A percentile compares a stretch with the other conserved stretches of the same genome.
Evolutionary conservation across 2,888 invertebrate species (phyloP).

Genomic region (Drosophila pseudotakahashii): DNA sequence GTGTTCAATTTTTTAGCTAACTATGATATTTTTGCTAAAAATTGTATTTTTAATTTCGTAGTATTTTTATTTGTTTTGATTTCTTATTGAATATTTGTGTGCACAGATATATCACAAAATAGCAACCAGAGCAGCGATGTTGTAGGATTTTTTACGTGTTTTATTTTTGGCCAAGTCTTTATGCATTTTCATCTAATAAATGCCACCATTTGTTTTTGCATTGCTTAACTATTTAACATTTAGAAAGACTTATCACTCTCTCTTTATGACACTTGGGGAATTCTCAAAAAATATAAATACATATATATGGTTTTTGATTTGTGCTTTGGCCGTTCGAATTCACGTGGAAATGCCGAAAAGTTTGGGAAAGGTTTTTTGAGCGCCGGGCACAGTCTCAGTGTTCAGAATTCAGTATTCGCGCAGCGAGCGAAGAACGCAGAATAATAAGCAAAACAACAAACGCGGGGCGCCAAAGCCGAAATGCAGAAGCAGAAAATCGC

Average conservation of each 20-base stretch:
- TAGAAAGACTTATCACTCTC: conserved; percentile 44
- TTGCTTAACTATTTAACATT: conserved; percentile 36
- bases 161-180: conserved; percentile 83
- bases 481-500: conserved; percentile 40
- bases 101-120: conserved; percentile 72
- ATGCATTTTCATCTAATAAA: conserved; percentile 82
- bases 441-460: conserved; percentile 57
- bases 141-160: conserved; percentile 78
- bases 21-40: conserved; percentile 47
- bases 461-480: conserved; percentile 48
- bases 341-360: conserved; percentile 59
- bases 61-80: conserved; percentile 21
- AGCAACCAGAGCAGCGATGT: conserved; percentile 30
- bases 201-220: conserved; percentile 62
- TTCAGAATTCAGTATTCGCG: conserved; percentile 51
- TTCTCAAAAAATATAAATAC: conserved; percentile 16
- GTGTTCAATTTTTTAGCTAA: conserved; percentile 34
- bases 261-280: conserved; percentile 56
- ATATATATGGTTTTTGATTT: conserved; percentile 17
- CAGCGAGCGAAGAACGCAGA: conserved; percentile 56
- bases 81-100: conserved; percentile 30
- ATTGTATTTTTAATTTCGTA: conserved; percentile 21
- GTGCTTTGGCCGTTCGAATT: conserved; percentile 32
- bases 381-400: conserved; percentile 62
- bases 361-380: conserved; percentile 55